A percentile compares a stretch with the other conserved stretches of the same genome.
Evolutionary conservation across 2,113 vertebrate species (phyloP).

Genomic region (Eretmochelys imbricata): DNA sequence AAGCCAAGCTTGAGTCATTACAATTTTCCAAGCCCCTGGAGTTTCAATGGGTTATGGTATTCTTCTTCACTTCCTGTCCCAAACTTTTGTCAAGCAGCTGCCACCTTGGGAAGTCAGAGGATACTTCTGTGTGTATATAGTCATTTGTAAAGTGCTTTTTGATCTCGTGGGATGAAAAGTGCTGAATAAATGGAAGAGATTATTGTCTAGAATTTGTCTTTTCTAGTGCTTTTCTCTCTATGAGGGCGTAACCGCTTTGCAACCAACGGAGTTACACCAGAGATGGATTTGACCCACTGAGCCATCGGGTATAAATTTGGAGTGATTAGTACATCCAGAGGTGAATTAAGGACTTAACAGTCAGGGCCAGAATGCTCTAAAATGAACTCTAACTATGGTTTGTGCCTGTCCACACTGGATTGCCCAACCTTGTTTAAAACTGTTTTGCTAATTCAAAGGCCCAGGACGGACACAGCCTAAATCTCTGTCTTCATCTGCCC

Average conservation of each 20-base stretch:
- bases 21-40: not conserved
- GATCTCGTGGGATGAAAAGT: not conserved
- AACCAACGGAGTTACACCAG: not conserved
- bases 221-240: not conserved
- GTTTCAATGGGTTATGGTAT: not conserved
- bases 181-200: not conserved
- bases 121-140: not conserved
- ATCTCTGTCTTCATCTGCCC: not conserved
- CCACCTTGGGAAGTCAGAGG: not conserved
- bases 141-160: not conserved
- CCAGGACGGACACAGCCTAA: constrained; percentile 15
- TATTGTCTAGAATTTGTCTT: not conserved
- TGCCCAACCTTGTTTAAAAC: not conserved
- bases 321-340: not conserved
- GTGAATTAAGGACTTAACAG: not conserved
- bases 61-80: not conserved
- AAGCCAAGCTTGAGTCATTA: constrained; percentile 10
- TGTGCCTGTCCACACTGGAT: constrained; percentile 8
- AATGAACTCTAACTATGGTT: constrained; percentile 15
- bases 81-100: not conserved
- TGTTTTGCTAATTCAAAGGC: constrained; percentile 38
- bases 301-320: not conserved
- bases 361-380: constrained; percentile 25
- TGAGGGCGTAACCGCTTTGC: not conserved
- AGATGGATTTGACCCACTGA: not conserved